Evolutionary conservation across 2,113 vertebrate genomes (phyloP).

Genomic region (Tetraodon nigroviridis): DNA sequence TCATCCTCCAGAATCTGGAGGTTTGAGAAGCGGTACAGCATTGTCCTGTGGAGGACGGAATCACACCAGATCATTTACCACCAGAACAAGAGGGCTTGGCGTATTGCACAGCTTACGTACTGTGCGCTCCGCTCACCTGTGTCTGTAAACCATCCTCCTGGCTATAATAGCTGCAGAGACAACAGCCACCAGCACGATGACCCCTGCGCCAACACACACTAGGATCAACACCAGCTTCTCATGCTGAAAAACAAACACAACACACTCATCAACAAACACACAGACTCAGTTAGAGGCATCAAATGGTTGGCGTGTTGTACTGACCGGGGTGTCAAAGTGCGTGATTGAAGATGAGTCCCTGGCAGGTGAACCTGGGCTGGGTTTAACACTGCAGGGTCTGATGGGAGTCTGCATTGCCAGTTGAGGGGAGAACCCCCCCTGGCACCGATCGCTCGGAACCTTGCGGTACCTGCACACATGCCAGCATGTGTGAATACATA

Average conservation of each 20-base stretch:
- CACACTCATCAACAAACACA: neutral
- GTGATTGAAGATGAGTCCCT: slow-evolving; percentile 22
- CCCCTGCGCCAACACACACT: slow-evolving; percentile 55
- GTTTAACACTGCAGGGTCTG: slow-evolving; percentile 58
- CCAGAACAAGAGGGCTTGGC: neutral
- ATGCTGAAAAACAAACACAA: slow-evolving; percentile 35
- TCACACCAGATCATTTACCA: neutral
- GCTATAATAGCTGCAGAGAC: slow-evolving; percentile 52
- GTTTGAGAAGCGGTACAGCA: slow-evolving; percentile 72
- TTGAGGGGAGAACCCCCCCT: slow-evolving; percentile 70
- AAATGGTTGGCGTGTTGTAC: slow-evolving; percentile 12
- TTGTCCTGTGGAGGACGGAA: slow-evolving; percentile 51
- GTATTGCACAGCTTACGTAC: neutral
- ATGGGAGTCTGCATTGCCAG: slow-evolving; percentile 42
- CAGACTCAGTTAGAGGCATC: neutral
- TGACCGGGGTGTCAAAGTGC: slow-evolving; percentile 63
- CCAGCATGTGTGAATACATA: neutral
- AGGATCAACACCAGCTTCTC: slow-evolving; percentile 68
- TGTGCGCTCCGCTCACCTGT: slow-evolving; percentile 52
- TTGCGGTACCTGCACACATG: slow-evolving; percentile 71
- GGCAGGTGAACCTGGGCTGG: slow-evolving; percentile 30
- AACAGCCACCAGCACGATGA: slow-evolving; percentile 50
- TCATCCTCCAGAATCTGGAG: slow-evolving; percentile 68
- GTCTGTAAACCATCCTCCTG: slow-evolving; percentile 56
- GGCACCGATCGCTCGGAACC: slow-evolving; percentile 72